A percentile compares a stretch with the other conserved stretches of the same genome.
Conservation (phyloP, 2,113 vertebrate genomes). For the Phoenicopterus ruber region DNA sequence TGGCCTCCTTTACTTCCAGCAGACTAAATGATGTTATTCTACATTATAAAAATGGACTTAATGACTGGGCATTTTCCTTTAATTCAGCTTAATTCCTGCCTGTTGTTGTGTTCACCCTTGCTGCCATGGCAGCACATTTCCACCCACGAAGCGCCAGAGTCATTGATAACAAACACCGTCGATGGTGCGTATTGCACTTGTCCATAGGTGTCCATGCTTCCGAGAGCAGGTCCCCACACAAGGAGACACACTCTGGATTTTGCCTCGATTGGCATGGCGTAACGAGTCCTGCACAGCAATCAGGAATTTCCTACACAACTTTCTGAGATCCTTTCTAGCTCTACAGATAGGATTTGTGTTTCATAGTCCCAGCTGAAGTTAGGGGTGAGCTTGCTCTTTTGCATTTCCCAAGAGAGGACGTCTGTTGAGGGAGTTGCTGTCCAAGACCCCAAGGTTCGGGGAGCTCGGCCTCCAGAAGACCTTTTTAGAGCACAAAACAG, state of each 20-base stretch:
- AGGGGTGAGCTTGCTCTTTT: neutral
- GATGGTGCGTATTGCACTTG: rapidly evolving
- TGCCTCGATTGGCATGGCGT: neutral
- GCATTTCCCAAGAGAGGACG: neutral
- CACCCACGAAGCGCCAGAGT: neutral
- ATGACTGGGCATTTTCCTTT: neutral
- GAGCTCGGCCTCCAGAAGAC: rapidly evolving
- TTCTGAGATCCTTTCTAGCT: neutral
- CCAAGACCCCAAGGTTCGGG: neutral
- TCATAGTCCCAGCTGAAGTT: neutral
- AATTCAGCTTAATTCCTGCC: neutral
- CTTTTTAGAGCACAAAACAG: neutral
- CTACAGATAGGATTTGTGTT: neutral
- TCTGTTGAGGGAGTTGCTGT: neutral
- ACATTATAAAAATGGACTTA: neutral
- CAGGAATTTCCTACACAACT: neutral
- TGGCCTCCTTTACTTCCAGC: neutral
- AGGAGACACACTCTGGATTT: neutral
- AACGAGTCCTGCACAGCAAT: neutral
- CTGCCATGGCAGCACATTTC: neutral
- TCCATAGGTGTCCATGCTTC: rapidly evolving
- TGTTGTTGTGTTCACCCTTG: neutral
- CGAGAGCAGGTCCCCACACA: neutral
- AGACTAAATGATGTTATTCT: neutral
- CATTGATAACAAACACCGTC: neutral